Percentiles rank a stretch among this genome's conserved stretches.
Conservation (phyloP, 2,888 invertebrate species). For the Callyntrura guangdongensis region DNA sequence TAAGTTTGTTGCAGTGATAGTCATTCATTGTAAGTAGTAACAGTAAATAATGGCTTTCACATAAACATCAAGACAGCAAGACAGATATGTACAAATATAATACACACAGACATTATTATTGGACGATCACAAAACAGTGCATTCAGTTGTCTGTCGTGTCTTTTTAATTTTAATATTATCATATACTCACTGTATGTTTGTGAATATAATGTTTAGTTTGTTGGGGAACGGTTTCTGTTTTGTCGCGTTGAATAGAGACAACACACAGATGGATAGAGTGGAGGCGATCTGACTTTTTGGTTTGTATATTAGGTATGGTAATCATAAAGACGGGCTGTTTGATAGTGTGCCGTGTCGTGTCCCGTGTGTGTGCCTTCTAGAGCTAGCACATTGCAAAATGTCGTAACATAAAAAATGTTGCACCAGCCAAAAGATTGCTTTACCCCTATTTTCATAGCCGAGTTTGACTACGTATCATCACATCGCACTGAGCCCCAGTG, state of each 20-base stretch:
- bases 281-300: background rate
- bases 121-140: slow-evolving; percentile 20
- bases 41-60: slow-evolving; percentile 42
- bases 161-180: background rate
- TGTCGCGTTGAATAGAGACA: slow-evolving; percentile 22
- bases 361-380: too few species aligned
- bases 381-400: slow-evolving; percentile 63
- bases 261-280: slow-evolving; percentile 18
- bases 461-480: slow-evolving; percentile 20
- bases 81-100: slow-evolving; percentile 16
- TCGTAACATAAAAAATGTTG: slow-evolving; percentile 79
- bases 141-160: slow-evolving; percentile 29
- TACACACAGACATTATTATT: too few species aligned
- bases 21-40: slow-evolving; percentile 33
- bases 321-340: slow-evolving; percentile 55
- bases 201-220: background rate
- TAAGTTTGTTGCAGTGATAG: slow-evolving; percentile 73
- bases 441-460: background rate
- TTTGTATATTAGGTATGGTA: background rate
- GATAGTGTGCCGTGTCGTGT: too few species aligned
- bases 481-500: background rate
- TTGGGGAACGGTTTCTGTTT: slow-evolving; percentile 38
- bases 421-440: slow-evolving; percentile 71
- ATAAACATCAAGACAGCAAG: slow-evolving; percentile 30
- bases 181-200: background rate